Base-by-base conservation (phyloP, 2,888 invertebrate genomes). In the Ennomos fuscantarius region DNA sequence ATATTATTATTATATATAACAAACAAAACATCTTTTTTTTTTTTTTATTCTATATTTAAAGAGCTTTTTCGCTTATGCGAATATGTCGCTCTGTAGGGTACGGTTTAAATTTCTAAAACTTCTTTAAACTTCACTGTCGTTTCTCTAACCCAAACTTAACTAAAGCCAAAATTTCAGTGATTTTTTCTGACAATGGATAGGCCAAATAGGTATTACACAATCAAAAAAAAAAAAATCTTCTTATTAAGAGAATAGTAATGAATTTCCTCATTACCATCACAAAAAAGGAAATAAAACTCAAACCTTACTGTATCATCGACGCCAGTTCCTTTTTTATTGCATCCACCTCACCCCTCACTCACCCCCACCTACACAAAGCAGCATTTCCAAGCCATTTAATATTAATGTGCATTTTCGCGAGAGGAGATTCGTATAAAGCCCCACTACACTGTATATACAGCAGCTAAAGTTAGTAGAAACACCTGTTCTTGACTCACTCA, bases 351-450 rank as follows among this genome's bases (percentile, higher is more conserved):
- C 76, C 73, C 76, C 77, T n/a, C 74, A 70, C 75, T 49, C 34
- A 33, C 40, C 24, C 62, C 70, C 63, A 63, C 79, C 68, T 64
- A 85, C 81, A 82, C 87, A 81, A 89, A 89, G 87, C 86, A 89
- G 89, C 91, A 91, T 92, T 93, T 93, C 93, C 93, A 89, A 91
- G 90, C 92, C 92, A 93, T 93, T 93, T 92, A 93, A 93, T 93
- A 93, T 93, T 93, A 93, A 93, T 93, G 93, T 92, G 92, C 92
- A 92, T 92, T 93, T 93, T 91, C 91, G 90, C 88, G 87, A 84
- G 81, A 81, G 86, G 88, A 86, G 87, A 90, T 91, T 91, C 90
- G 88, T 86, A 89, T 85, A 88, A 89, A 89, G 87, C 89, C 79
- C 85, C 81, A 81, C 44, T 49, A 33, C 33, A 54, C 13, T n/a